Evolutionary conservation across 2,797 vertebrate species (phyloP).

Genomic region (Pelochelys cantorii): DNA sequence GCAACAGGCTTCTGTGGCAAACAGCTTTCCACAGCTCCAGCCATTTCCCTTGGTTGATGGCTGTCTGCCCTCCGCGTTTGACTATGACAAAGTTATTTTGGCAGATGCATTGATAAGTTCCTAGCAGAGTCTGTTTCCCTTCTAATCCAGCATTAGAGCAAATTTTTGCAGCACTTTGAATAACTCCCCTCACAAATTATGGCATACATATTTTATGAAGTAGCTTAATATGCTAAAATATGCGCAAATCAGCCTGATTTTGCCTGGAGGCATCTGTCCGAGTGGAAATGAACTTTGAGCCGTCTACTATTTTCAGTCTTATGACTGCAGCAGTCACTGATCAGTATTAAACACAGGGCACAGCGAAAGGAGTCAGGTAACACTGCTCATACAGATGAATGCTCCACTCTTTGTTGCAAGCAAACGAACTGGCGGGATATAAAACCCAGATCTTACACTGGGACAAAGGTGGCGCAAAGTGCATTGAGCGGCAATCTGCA

Average conservation of each 20-base stretch:
- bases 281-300: not conserved
- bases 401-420: not conserved
- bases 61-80: not conserved
- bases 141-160: slow-evolving; percentile 20
- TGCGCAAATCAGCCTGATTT: slow-evolving; percentile 38
- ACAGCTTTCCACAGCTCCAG: not conserved
- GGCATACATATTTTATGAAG: slow-evolving; percentile 53
- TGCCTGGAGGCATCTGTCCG: slow-evolving; percentile 42
- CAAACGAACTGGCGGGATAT: not conserved
- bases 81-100: not conserved
- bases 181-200: slow-evolving; percentile 31
- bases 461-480: not conserved
- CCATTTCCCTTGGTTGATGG: not conserved
- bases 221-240: slow-evolving; percentile 51
- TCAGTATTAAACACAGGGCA: not conserved
- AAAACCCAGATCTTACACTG: not conserved
- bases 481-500: no score
- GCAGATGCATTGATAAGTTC: not conserved
- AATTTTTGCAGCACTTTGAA: slow-evolving; percentile 14
- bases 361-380: not conserved
- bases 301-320: slow-evolving; percentile 53
- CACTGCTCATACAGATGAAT: not conserved
- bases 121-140: not conserved
- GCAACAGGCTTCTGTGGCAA: not conserved
- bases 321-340: not conserved